A percentile compares a stretch with the other conserved stretches of the same genome.
Conservation (phyloP, 2,113 vertebrate species). For the Thalassoma bifasciatum region DNA sequence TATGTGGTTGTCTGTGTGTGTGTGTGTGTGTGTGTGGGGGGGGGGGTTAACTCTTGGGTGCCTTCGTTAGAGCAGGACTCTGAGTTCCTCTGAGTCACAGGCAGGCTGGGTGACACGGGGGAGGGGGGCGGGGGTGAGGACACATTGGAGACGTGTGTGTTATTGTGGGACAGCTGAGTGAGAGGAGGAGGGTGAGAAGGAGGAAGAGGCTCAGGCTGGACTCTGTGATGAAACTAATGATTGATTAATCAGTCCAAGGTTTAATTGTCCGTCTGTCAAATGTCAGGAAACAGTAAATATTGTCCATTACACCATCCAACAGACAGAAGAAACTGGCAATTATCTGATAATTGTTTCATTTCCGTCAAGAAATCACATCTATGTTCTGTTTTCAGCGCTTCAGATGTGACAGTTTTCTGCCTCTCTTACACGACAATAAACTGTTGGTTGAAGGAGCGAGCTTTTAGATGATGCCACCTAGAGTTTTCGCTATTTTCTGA, state of each 20-base stretch:
- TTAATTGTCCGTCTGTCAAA: not conserved
- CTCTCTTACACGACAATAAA: not conserved
- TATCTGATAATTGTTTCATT: constrained; percentile 1
- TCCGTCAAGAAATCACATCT: not conserved
- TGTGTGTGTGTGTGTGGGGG: constrained; percentile 2
- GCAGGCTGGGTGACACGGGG: constrained; percentile 38
- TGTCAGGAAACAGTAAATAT: not conserved
- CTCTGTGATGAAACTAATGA: constrained; percentile 35
- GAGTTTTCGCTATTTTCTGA: not conserved
- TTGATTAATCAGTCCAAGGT: constrained; percentile 10
- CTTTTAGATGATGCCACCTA: not conserved
- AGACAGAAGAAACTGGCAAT: constrained; percentile 5
- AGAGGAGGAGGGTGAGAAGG: constrained; percentile 63
- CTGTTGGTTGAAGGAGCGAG: not conserved
- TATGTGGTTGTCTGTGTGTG: constrained; percentile 8
- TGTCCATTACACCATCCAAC: not conserved
- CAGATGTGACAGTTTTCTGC: not conserved
- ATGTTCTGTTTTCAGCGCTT: not conserved
- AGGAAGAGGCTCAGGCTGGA: constrained; percentile 40
- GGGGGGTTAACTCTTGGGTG: constrained; percentile 37
- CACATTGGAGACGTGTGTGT: constrained; percentile 15
- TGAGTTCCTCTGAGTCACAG: constrained; percentile 63
- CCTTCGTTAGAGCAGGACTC: constrained; percentile 46
- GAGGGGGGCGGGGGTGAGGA: constrained; percentile 42
- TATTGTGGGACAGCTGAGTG: constrained; percentile 60